Evolutionary conservation across 2,113 vertebrate species (phyloP).

Genomic region (Cyprichromis sp.): DNA sequence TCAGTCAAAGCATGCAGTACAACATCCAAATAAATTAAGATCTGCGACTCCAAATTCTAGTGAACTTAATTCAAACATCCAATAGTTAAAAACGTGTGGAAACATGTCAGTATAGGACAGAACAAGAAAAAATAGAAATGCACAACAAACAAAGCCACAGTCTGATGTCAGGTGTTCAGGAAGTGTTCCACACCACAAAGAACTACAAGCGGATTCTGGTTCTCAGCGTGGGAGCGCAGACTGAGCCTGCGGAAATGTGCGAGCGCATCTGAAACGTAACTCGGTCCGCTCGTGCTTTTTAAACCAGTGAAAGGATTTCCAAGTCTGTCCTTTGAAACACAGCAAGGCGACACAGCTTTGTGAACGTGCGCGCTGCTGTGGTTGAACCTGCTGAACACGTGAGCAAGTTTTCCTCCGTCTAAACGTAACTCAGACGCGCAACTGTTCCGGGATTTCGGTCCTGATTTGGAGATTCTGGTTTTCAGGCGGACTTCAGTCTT

Average conservation of each 20-base stretch:
- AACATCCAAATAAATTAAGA: accelerated
- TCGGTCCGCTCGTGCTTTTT: neutral
- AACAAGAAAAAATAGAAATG: accelerated
- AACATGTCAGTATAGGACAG: accelerated
- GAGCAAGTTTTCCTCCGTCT: neutral
- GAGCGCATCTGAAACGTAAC: neutral
- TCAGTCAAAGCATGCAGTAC: neutral
- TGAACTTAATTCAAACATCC: neutral
- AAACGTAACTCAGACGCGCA: neutral
- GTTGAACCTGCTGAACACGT: neutral
- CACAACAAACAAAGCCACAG: neutral
- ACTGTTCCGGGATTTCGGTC: neutral
- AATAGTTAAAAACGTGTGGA: neutral
- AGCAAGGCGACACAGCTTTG: accelerated
- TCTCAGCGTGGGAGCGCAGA: neutral
- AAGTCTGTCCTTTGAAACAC: neutral
- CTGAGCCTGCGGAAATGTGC: neutral
- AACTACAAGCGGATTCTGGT: neutral
- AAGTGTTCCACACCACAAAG: neutral
- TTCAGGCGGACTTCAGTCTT: neutral
- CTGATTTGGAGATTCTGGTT: neutral
- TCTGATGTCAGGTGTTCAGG: neutral
- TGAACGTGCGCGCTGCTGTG: accelerated
- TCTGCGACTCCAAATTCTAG: neutral
- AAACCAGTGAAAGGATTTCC: neutral